These are phyloP conservation scores for Onychorhynchus coronatus DNA, from an alignment of 2,113 vertebrate genomes.

Conservation along the genomic window DNA sequence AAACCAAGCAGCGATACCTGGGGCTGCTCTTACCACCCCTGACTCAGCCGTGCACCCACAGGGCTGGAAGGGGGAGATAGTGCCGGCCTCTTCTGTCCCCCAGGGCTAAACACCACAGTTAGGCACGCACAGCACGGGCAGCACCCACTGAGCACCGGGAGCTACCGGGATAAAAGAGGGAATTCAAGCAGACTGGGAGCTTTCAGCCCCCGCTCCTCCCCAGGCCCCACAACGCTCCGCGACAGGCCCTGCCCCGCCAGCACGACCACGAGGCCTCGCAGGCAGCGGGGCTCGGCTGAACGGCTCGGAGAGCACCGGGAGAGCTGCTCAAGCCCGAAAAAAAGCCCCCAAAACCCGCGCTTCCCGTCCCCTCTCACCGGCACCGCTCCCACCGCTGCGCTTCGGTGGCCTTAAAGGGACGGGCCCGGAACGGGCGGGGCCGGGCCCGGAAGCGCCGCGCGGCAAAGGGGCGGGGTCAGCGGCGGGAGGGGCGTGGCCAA, in stretches of 20 bases:
- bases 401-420: neutral
- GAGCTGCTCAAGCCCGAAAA: rapidly evolving
- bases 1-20: neutral
- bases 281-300: neutral
- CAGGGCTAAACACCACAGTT: neutral
- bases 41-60: too few relatives aligned
- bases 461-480: neutral
- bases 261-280: neutral
- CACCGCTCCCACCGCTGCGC: rapidly evolving
- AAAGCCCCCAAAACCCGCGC: rapidly evolving
- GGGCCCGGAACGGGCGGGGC: neutral
- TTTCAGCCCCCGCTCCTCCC: rapidly evolving
- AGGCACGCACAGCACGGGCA: rapidly evolving
- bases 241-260: neutral
- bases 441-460: neutral
- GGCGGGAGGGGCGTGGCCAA: neutral
- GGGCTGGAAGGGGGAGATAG: rapidly evolving
- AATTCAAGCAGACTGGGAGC: rapidly evolving
- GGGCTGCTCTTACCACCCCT: neutral
- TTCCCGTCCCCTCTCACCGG: neutral
- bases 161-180: rapidly evolving
- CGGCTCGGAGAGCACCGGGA: rapidly evolving
- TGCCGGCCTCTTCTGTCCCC: rapidly evolving
- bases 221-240: neutral
- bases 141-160: neutral